A percentile compares a stretch with the other conserved stretches of the same genome.
Conservation (phyloP, 2,888 invertebrate species). For the Lithophane ornitopus region DNA sequence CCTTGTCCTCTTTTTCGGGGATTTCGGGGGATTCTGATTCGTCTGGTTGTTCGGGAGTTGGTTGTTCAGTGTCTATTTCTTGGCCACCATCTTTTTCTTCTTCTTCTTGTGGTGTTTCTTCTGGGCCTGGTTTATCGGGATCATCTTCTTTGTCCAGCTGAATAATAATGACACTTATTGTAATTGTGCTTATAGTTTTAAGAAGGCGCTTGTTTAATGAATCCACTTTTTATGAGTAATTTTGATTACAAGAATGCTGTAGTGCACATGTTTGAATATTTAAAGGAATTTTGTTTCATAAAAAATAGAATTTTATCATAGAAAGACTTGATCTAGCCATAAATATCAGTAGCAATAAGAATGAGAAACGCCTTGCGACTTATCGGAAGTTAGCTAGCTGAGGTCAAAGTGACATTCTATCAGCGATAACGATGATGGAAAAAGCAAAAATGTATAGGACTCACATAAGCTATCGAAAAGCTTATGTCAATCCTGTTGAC, state of each 20-base stretch:
- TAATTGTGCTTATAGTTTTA: background rate
- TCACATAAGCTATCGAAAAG: too few species aligned
- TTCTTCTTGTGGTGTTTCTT: constrained; percentile 51
- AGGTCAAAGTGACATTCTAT: too few species aligned
- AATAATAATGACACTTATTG: background rate
- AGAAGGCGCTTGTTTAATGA: background rate
- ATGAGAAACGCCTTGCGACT: too few species aligned
- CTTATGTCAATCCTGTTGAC: too few species aligned
- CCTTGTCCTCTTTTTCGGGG: constrained; percentile 74
- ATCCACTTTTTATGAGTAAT: background rate
- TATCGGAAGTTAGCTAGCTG: too few species aligned
- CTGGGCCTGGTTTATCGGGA: constrained; percentile 51
- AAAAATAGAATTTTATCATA: background rate
- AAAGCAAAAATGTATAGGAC: too few species aligned
- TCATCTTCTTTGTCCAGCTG: constrained; percentile 71
- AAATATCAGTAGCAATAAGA: too few species aligned
- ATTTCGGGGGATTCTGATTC: constrained; percentile 75
- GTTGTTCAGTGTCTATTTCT: constrained; percentile 59
- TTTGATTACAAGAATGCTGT: background rate
- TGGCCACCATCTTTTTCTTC: constrained; percentile 66
- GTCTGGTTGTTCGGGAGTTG: constrained; percentile 73
- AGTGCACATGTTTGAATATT: background rate
- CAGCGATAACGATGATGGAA: too few species aligned
- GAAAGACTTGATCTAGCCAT: too few species aligned
- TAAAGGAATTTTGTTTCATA: too few species aligned